Evolutionary conservation across 2,113 vertebrate genomes (phyloP), one percentile per base, ranked within the genome.

Genomic region (Tupaia chinensis): DNA sequence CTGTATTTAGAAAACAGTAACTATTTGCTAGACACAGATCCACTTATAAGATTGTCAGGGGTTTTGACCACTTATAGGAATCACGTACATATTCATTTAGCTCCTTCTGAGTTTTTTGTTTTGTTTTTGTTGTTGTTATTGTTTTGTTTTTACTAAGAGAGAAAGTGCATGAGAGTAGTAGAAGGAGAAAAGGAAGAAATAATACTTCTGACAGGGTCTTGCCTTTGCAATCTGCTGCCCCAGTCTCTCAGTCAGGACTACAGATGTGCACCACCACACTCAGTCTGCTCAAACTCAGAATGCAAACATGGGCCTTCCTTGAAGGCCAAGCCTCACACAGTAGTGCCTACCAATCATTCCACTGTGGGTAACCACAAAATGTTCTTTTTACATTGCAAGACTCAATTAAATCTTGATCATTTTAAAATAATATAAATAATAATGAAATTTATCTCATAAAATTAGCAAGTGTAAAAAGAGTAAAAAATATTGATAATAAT

Each of bases 401-500:
- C 12, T 0, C 15, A 68, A 16, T 29, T 15, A n/a, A 84, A 90
- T 68, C 6, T 80, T 90, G 17, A 34, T 66, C 2, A 72, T 63
- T 87, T 85, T 34, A 29, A 84, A 86, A 76, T 68, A 78, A 73
- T 1, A 80, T 83, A 34, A 82, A 11, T 72, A 77, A 56, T 0
- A 23, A 74, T 91, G 10, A 7, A 61, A 44, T 66, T 16, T 80
- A 53, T 79, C 22, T 74, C 9, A 66, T 76, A 53, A 69, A 96
- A 27, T 58, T 22, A 95, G 0, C 11, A 96, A 94, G 65, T 82
- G 22, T 87, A 82, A 94, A 87, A 80, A 29, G 4, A 72, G 9
- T 29, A 58, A 78, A 81, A 27, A 84, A 60, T 27, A 44, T 87
- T 76, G 20, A 66, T 1, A 20, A 76, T 56, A 58, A n/a, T 9